Evolutionary conservation across 2,113 vertebrate genomes (phyloP).

Genomic region (Grantiella picta): DNA sequence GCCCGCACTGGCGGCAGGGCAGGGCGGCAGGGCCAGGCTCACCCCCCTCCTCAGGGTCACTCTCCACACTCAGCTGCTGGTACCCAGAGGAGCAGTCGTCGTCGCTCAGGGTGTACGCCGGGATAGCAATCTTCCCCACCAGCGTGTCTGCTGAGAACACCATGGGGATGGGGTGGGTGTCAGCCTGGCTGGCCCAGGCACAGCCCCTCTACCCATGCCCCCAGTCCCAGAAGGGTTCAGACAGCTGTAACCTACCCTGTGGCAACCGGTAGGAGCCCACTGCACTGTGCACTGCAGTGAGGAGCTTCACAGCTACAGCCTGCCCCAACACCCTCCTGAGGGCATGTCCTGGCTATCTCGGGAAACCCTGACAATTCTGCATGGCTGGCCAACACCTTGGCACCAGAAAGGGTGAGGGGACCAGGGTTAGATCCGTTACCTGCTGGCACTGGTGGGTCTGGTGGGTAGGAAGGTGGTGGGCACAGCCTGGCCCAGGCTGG

Average conservation of each 20-base stretch:
- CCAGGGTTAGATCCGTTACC: accelerated
- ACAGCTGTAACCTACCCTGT: accelerated
- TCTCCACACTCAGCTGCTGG: constrained; percentile 86
- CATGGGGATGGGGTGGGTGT: neutral
- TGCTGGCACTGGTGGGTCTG: accelerated
- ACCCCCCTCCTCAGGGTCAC: constrained; percentile 81
- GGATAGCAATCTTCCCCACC: constrained; percentile 86
- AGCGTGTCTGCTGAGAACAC: constrained; percentile 77
- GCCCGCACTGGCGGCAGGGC: constrained; percentile 86
- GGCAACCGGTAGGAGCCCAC: neutral
- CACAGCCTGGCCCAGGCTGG: neutral
- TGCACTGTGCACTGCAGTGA: accelerated
- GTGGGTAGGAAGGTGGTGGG: neutral
- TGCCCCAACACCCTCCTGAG: neutral
- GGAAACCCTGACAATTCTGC: neutral
- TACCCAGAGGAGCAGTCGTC: constrained; percentile 84
- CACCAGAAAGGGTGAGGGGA: neutral
- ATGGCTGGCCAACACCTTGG: accelerated
- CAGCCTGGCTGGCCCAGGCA: neutral
- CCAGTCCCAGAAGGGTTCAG: neutral
- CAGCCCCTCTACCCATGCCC: neutral
- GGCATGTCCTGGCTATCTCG: accelerated
- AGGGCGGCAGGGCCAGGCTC: constrained; percentile 72
- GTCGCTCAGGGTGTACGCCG: constrained; percentile 84
- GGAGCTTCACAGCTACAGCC: accelerated